Base-by-base conservation (phyloP, 2,113 vertebrate species). In the Callorhinus ursinus region DNA sequence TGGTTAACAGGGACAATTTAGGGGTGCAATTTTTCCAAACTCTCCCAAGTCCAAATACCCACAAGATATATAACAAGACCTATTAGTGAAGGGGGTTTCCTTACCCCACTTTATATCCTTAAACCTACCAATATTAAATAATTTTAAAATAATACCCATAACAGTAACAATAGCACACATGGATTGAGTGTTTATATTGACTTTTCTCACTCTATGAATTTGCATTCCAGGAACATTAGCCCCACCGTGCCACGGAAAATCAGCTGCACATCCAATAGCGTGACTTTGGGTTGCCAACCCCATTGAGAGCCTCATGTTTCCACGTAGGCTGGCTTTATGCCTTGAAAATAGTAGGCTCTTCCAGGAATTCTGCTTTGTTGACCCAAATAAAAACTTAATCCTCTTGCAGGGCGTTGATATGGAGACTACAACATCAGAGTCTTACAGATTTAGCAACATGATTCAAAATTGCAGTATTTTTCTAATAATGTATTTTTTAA, bases 341-440 rank as follows among this genome's bases (percentile, higher is more conserved):
- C 90, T 96, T 90, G 84, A 96, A 93, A 96, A 93, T 65, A 59
- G 85, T 63, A 80, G 94, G 24, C 76, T 93, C 28, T 97, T 98
- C 93, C 90, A 94, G 92, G 97, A 96, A 97, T 96, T 97, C 88
- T 89, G 83, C 83, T 97, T 97, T 84, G 57, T 91, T 97, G 95
- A 97, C 80, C 96, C 94, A 97, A 92, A 97, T 98, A 69, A 84
- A 96, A 95, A 92, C 22, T 16, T 96, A 96, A 96, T 93, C 76
- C 46, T 96, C 90, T 90, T 96, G 84, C 5, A 76, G 72, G 76
- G 65, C 55, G 82, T 77, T 84, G 94, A 39, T 95, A 95, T 39
- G 81, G 46, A 94, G 85, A 90, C 71, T 72, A 90, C 79, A 92
- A 88, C 31, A 42, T 91, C 57, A 59, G 59, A 84, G 36, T 69